Evolutionary conservation across 1,140 invertebrate species (phyloP).

Genomic region (Megathymus violae): DNA sequence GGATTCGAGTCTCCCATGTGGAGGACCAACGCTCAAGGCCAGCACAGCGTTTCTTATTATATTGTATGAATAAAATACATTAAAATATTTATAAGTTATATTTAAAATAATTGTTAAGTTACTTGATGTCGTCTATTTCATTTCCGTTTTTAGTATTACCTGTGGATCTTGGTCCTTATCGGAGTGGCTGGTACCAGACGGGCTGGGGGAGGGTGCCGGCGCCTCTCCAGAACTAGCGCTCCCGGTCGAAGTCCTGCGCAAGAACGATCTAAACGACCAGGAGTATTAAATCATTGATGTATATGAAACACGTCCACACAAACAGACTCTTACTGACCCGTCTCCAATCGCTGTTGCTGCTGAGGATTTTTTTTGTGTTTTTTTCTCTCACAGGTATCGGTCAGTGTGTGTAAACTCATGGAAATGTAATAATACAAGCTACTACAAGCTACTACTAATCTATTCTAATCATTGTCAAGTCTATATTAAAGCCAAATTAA

Average conservation of each 20-base stretch:
- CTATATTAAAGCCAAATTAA: too few relatives aligned
- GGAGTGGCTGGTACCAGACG: slow-evolving; percentile 84
- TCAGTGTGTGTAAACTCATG: slow-evolving; percentile 57
- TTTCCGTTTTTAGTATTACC: too few relatives aligned
- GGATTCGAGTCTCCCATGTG: too few relatives aligned
- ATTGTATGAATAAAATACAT: too few relatives aligned
- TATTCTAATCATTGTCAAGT: slow-evolving; percentile 6
- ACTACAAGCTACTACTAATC: slow-evolving; percentile 21
- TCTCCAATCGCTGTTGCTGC: slow-evolving; percentile 5
- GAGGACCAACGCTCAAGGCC: too few relatives aligned
- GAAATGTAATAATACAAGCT: slow-evolving; percentile 50
- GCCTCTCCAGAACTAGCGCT: slow-evolving; percentile 75
- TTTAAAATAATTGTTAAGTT: too few relatives aligned
- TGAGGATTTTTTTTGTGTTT: background rate
- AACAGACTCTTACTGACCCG: slow-evolving; percentile 41
- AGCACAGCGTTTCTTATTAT: too few relatives aligned
- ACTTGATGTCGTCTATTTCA: too few relatives aligned
- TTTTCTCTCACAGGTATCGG: slow-evolving; percentile 12
- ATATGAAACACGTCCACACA: slow-evolving; percentile 59
- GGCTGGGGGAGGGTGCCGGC: slow-evolving; percentile 81
- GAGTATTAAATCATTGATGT: slow-evolving; percentile 74
- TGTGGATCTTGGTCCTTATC: slow-evolving; percentile 83
- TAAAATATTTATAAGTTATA: too few relatives aligned
- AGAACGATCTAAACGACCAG: slow-evolving; percentile 78
- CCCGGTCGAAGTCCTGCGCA: slow-evolving; percentile 78